A percentile compares a stretch with the other conserved stretches of the same genome.
Conservation (phyloP, 1,140 invertebrate species). For the Drosophila aff. region DNA sequence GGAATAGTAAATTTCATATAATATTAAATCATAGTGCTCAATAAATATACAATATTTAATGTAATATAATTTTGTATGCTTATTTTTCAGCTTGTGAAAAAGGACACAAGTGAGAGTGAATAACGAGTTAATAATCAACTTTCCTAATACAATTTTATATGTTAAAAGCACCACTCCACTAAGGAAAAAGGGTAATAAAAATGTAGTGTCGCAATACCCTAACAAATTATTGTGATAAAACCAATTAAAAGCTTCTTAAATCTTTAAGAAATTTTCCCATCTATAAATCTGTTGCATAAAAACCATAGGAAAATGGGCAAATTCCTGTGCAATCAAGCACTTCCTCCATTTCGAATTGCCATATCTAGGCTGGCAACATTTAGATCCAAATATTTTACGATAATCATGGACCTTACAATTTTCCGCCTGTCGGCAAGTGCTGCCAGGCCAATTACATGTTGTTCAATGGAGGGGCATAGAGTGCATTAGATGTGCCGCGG, state of each 20-base stretch:
- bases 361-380: background rate
- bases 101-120: no score
- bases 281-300: background rate
- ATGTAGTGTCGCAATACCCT: background rate
- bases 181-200: no score
- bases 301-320: background rate
- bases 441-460: slow-evolving; percentile 37
- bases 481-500: slow-evolving; percentile 15
- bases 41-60: no score
- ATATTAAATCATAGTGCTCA: no score
- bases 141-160: no score
- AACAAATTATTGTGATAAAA: background rate
- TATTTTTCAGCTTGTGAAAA: no score
- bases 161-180: no score
- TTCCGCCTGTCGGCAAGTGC: slow-evolving; percentile 34
- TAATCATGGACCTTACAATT: slow-evolving; percentile 45
- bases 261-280: background rate
- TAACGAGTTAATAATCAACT: no score
- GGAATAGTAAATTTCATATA: no score
- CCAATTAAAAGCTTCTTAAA: background rate
- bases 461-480: slow-evolving; percentile 8
- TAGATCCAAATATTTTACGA: slow-evolving; percentile 33
- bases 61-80: no score
- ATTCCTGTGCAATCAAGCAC: background rate
- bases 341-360: background rate